Base-by-base conservation (phyloP, 2,113 vertebrate genomes). In the Chamaea fasciata region DNA sequence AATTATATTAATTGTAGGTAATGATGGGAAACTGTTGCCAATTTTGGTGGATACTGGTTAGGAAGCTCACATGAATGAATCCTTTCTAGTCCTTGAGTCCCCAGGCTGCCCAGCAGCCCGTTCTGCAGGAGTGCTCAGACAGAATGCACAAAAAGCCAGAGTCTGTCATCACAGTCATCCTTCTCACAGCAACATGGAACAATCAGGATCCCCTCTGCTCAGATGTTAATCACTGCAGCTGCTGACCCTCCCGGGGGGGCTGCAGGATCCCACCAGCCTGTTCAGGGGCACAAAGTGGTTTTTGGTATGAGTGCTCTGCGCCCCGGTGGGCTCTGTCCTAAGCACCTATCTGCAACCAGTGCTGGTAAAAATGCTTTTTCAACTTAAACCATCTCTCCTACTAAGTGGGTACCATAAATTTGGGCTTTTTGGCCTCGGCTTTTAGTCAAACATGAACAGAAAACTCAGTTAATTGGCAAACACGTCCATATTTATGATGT, bases 1-100 rank as follows among this genome's bases (percentile, higher is more conserved):
- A 95, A 76, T 82, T 26, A 85, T 57, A 87, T 94, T 74, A 55
- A 90, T 92, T 93, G 73, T 55, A 67, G 52, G 50, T 78, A 96
- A 94, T 83, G 42, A 95, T 20, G 39, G 91, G 56, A 89, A 90
- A 41, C 50, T 11, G 28, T 33, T 56, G 83, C 89, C 80, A 88
- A 12, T 65, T 83, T 52, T 63, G 56, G 68, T 68, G 68, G 70
- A 53, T 19, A 27, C 44, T 71, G 68, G 55, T 80, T 91, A 76
- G 82, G 49, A 81, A 93, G 67, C 26, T n/a, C 79, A 59, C 42
- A 30, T 35, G 31, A 73, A 83, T 80, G 42, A 57, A 69, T 80
- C 39, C 44, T 83, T 21, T 39, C 71, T 21, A 55, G 78, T 31
- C 39, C 74, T 53, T 55, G 44, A 74, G 83, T 33, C 28, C 15